Percentiles rank a stretch among this genome's conserved stretches.
phyloP scores from a whole-genome alignment of 35 echinoderm and acorn worm species.

The Eucidaris tribuloides region DNA sequence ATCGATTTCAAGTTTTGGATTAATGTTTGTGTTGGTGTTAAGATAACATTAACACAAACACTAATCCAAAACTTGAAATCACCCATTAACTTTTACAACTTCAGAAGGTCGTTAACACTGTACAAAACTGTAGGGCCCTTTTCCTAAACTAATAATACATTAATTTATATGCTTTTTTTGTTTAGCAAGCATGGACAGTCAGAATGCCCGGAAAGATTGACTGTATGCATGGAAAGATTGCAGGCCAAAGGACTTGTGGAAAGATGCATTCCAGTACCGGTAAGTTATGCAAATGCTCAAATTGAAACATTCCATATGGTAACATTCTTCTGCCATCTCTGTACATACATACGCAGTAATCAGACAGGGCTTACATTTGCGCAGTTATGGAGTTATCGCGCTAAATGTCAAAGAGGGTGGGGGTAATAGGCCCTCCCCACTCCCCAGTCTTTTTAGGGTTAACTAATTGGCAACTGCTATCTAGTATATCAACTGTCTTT shows the following conservation, averaged over 20 bases:
- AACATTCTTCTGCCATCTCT: no score
- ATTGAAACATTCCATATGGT: no score
- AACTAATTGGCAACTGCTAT: no score
- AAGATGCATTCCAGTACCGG: background rate
- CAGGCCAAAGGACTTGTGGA: background rate
- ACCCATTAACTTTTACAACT: background rate
- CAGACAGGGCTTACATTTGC: no score
- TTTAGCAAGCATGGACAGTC: constrained; percentile 5
- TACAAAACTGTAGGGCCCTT: no score
- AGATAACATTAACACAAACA: background rate
- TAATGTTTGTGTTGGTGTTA: background rate
- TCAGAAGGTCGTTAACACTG: background rate
- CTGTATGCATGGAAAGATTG: background rate
- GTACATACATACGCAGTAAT: no score
- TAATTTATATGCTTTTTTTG: background rate
- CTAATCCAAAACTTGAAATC: background rate
- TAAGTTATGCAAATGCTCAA: no score
- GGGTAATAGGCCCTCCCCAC: no score
- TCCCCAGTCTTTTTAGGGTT: no score
- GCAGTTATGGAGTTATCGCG: no score
- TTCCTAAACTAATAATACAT: background rate
- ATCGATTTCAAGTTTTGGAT: background rate
- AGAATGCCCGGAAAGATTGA: background rate
- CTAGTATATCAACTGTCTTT: no score
- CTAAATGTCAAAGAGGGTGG: no score